Base-by-base conservation (phyloP, 1,140 invertebrate species). In the Drosophila grimshawi region DNA sequence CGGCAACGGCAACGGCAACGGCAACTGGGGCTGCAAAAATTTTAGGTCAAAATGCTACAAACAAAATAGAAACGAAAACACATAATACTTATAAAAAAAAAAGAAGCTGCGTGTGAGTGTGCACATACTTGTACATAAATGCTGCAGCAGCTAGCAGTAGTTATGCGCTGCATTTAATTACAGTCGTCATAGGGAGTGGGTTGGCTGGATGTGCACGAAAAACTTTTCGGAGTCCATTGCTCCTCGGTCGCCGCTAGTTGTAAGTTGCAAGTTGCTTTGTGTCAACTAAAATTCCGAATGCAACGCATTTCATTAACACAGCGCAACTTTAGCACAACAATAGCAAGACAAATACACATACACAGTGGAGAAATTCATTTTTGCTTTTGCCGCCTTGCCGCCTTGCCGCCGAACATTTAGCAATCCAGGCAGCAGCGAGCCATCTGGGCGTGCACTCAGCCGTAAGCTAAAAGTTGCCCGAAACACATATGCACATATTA, bases 261-360 rank as follows among this genome's bases (percentile, higher is more conserved):
- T 39, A 43, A 33, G 64, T 37, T 62, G 67, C 49, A 37, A 74
- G 71, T 68, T 77, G 77, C 78, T 71, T 75, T 81, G 81, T 65
- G 66, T 43, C 81, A 78, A 76, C 74, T 68, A 89, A 83, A 86
- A 86, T 69, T 52, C 67, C 67, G 62, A 89, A 76, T 75, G 85
- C 85, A 89, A 85, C 74, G 85, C 85, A 89, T 89, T 89, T 89
- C 85, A 89, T 89, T 89, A 89, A 89, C 85, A 89, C 85, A 89
- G 80, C 72, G 27, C 64, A 88, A 88, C 80, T 89, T 86, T 63
- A 78, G 66, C 59, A 76, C 65, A 88, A 88, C 85, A 89, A 88
- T 83, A 48, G 76, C 72, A 62, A 78, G 62, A 65, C 65, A 76
- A 71, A 65, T 65, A 75, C 60, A 60, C 11, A 62, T 64, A 48